Conservation (phyloP, 1,140 invertebrate genomes). For the Campoletis sonorensis region DNA sequence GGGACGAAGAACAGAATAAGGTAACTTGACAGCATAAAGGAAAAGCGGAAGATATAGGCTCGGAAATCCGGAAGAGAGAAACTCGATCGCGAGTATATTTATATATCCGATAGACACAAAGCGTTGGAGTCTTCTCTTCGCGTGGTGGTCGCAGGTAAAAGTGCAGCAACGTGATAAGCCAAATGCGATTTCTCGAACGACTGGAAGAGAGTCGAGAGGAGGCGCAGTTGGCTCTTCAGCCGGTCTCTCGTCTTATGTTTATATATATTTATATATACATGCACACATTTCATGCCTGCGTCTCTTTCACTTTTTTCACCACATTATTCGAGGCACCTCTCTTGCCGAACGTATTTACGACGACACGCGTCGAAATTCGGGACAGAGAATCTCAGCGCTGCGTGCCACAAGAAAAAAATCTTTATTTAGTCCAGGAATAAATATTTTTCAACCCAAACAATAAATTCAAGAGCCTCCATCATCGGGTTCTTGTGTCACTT, state of each 20-base stretch:
- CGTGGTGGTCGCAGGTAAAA: slow-evolving; percentile 44
- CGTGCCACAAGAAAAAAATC: background rate
- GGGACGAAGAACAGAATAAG: slow-evolving; percentile 17
- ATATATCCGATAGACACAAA: slow-evolving; percentile 28
- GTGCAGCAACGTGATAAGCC: slow-evolving; percentile 41
- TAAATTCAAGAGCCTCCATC: too few relatives aligned
- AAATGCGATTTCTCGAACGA: slow-evolving; percentile 43
- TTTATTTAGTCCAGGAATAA: background rate
- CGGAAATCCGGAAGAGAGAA: slow-evolving; percentile 31
- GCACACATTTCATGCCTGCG: background rate
- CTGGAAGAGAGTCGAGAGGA: background rate
- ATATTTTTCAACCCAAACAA: too few relatives aligned
- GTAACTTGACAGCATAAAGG: slow-evolving; percentile 7
- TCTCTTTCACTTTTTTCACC: background rate
- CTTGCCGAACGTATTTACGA: background rate
- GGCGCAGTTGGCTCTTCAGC: background rate
- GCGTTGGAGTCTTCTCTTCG: slow-evolving; percentile 20
- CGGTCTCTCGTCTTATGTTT: background rate
- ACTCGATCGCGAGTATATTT: slow-evolving; percentile 4
- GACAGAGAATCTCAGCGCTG: background rate
- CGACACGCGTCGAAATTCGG: background rate
- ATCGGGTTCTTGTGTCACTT: too few relatives aligned
- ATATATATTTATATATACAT: background rate
- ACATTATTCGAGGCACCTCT: background rate
- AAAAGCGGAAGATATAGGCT: slow-evolving; percentile 30